A percentile compares a stretch with the other conserved stretches of the same genome.
phyloP scores from a whole-genome alignment of 2,888 invertebrate species.

The Penaeus monodon region DNA sequence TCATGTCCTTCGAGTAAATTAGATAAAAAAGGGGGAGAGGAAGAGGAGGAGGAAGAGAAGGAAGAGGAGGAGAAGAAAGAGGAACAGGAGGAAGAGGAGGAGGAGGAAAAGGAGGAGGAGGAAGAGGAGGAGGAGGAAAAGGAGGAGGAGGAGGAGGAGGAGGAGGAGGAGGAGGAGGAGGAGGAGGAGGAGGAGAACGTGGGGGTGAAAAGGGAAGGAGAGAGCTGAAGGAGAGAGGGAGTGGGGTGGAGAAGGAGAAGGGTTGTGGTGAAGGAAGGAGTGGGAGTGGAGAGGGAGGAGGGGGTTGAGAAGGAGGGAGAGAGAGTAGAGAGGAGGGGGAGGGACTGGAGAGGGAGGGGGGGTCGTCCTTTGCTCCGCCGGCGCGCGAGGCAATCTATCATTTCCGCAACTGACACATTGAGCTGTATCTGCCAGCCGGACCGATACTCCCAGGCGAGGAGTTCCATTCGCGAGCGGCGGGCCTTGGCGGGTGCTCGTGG shows the following conservation, averaged over 20 bases:
- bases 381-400: slow-evolving; percentile 26
- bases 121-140: too few relatives aligned
- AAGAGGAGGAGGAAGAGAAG: too few relatives aligned
- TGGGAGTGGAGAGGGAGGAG: not conserved
- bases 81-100: too few relatives aligned
- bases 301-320: not conserved
- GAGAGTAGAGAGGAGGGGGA: not conserved
- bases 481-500: too few relatives aligned
- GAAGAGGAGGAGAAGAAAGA: too few relatives aligned
- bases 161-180: not conserved
- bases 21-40: too few relatives aligned
- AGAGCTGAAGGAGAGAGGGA: not conserved
- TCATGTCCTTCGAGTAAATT: too few relatives aligned
- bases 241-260: not conserved
- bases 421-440: too few relatives aligned
- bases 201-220: not conserved
- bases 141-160: too few relatives aligned
- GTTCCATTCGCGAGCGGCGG: too few relatives aligned
- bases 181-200: not conserved
- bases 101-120: too few relatives aligned
- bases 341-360: not conserved
- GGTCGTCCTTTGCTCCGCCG: not conserved
- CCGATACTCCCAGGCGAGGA: too few relatives aligned
- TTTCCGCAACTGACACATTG: slow-evolving; percentile 15
- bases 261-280: not conserved